A percentile compares a stretch with the other conserved stretches of the same genome.
These are phyloP conservation scores for Ondatra zibethicus DNA, from an alignment of 2,113 vertebrate species.

Conservation along the genomic window DNA sequence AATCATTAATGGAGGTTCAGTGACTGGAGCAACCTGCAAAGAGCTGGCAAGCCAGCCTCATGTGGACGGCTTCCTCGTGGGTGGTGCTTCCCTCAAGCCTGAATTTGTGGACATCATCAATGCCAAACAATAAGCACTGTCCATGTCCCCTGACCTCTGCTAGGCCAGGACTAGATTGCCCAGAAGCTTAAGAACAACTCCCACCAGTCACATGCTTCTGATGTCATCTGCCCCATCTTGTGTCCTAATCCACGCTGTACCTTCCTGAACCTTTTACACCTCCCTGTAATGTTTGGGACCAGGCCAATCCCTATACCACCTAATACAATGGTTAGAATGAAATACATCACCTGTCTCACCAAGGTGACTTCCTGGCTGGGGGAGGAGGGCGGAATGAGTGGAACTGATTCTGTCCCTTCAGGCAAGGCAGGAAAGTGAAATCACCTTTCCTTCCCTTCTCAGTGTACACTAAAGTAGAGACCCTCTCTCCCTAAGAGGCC, in stretches of 20 bases:
- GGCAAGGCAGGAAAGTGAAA: conserved; percentile 15
- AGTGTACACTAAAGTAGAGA: no score
- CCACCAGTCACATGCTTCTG: conserved; percentile 45
- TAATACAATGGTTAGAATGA: no score
- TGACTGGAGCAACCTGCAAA: no score
- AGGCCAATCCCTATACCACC: conserved; percentile 63
- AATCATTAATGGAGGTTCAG: no score
- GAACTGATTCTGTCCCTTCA: conserved; percentile 3
- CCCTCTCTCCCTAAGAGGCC: neutral
- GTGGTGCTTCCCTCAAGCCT: no score
- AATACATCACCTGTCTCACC: no score
- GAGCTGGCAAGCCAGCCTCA: no score
- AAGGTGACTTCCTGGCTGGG: no score
- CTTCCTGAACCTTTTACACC: conserved; percentile 69
- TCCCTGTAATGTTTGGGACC: conserved; percentile 60
- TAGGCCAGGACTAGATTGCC: conserved; percentile 43
- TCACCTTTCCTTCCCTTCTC: neutral
- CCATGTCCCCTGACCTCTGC: neutral
- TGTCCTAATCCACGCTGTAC: conserved; percentile 67
- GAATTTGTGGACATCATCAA: conserved; percentile 99
- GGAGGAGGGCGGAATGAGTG: no score
- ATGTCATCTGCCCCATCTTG: conserved; percentile 45
- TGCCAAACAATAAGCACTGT: conserved; percentile 89
- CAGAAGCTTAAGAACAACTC: conserved; percentile 31
- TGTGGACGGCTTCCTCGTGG: no score